phyloP scores from a whole-genome alignment of 1,140 invertebrate species.

The Leptinotarsa lineolata region DNA sequence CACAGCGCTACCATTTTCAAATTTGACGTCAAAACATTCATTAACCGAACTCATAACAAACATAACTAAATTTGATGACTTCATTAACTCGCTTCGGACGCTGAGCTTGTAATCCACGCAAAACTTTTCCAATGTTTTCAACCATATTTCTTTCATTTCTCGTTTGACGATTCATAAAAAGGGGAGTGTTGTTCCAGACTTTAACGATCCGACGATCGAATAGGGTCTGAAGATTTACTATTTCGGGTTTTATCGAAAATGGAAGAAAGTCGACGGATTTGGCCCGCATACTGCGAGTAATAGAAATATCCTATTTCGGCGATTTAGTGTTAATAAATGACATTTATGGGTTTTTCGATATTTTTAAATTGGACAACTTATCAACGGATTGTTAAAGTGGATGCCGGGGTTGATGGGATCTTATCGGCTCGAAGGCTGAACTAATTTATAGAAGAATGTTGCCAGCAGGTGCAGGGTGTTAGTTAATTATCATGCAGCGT shows the following conservation, averaged over 20 bases:
- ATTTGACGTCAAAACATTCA: not conserved
- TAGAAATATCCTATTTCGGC: conserved; percentile 24
- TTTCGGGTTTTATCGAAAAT: conserved; percentile 21
- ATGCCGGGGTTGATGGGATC: not conserved
- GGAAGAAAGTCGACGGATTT: conserved; percentile 21
- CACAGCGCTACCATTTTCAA: not conserved
- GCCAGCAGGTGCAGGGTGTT: not conserved
- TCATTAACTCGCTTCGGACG: not conserved
- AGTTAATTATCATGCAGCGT: not conserved
- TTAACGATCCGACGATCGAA: conserved; percentile 23
- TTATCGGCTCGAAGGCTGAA: not conserved
- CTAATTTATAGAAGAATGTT: not conserved
- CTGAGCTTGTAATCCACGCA: not conserved
- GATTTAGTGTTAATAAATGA: conserved; percentile 20
- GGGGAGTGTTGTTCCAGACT: conserved; percentile 7
- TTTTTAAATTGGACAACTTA: conserved; percentile 4
- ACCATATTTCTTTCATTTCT: conserved; percentile 23
- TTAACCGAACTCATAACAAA: conserved; percentile 3
- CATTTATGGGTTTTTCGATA: conserved; percentile 19
- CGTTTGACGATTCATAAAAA: conserved; percentile 20
- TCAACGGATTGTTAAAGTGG: conserved; percentile 8
- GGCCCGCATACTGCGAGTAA: conserved; percentile 19
- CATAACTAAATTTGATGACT: not conserved
- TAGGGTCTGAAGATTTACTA: conserved; percentile 20
- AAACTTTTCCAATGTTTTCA: conserved; percentile 10